A percentile compares a stretch with the other conserved stretches of the same genome.
Evolutionary conservation across 1,140 invertebrate species (phyloP).

Genomic region (Lepidurus couesii): DNA sequence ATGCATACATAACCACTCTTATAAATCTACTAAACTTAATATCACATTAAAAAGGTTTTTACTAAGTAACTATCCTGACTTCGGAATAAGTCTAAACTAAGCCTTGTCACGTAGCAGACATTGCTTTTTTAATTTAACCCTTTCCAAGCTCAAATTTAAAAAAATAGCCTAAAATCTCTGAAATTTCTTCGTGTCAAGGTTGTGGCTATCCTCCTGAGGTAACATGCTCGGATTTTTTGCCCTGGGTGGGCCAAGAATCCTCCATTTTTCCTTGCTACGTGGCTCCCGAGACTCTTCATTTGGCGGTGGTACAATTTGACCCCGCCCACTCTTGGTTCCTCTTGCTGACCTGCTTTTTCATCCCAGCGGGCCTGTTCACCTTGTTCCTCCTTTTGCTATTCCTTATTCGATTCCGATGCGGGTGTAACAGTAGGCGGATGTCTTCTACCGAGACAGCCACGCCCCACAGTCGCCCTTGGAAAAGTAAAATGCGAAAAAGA

Average conservation of each 20-base stretch:
- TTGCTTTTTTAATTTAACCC: too few relatives aligned
- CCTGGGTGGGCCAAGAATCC: background rate
- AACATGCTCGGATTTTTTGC: slow-evolving; percentile 23
- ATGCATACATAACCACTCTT: too few relatives aligned
- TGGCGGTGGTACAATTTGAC: slow-evolving; percentile 27
- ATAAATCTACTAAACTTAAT: too few relatives aligned
- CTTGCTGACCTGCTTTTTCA: slow-evolving; percentile 18
- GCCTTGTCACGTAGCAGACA: too few relatives aligned
- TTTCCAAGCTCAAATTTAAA: background rate
- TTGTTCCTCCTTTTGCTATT: slow-evolving; percentile 23
- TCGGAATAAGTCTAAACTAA: too few relatives aligned
- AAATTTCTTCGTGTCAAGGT: background rate
- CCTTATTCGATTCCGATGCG: background rate
- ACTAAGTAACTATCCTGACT: too few relatives aligned
- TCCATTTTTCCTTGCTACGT: slow-evolving; percentile 28
- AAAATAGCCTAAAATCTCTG: background rate
- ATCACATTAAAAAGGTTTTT: too few relatives aligned
- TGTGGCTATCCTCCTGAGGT: slow-evolving; percentile 30
- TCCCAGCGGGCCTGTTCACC: slow-evolving; percentile 23
- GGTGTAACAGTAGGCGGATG: background rate
- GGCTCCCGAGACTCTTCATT: background rate
- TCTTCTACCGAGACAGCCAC: background rate
- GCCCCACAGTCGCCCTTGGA: background rate
- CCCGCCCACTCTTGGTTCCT: slow-evolving; percentile 19
- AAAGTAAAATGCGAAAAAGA: background rate